A percentile compares a stretch with the other conserved stretches of the same genome.
Conservation (phyloP, 2,888 invertebrate species). For the Caradrina kadenii region DNA sequence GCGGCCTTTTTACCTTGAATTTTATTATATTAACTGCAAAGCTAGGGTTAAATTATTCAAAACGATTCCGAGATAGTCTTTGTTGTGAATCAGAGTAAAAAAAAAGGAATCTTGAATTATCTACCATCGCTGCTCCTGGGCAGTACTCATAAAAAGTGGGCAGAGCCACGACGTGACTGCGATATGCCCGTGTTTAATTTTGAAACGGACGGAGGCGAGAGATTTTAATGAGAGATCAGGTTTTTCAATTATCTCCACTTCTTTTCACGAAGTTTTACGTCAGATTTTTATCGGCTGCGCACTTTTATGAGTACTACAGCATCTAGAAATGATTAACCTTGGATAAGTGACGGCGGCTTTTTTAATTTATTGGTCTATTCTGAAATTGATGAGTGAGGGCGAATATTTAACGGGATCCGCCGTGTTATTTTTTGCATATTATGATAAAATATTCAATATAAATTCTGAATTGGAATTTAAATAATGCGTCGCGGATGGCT, state of each 20-base stretch:
- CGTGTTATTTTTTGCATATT: constrained; percentile 34
- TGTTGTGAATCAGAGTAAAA: constrained; percentile 48
- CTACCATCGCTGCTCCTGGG: constrained; percentile 64
- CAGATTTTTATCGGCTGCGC: constrained; percentile 77
- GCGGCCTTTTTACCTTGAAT: constrained; percentile 22
- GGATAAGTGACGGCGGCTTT: constrained; percentile 58
- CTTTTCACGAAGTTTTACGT: constrained; percentile 81
- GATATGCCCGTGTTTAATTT: constrained; percentile 86
- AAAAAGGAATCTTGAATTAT: constrained; percentile 60
- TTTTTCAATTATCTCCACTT: constrained; percentile 88
- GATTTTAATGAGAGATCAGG: constrained; percentile 90
- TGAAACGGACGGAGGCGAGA: constrained; percentile 84
- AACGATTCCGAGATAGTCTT: constrained; percentile 46
- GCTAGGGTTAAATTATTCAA: constrained; percentile 53
- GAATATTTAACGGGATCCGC: constrained; percentile 33
- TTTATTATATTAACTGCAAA: constrained; percentile 37
- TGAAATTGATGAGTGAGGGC: constrained; percentile 51
- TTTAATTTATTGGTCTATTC: constrained; percentile 60
- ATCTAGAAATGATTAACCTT: constrained; percentile 58
- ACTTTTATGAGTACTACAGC: constrained; percentile 70
- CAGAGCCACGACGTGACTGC: constrained; percentile 83
- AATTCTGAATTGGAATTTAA: constrained; percentile 34
- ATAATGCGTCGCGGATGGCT: constrained; percentile 28
- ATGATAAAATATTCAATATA: constrained; percentile 45
- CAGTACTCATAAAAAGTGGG: constrained; percentile 78